Evolutionary conservation across 1,140 invertebrate species (phyloP).

Genomic region (Homarus americanus): DNA sequence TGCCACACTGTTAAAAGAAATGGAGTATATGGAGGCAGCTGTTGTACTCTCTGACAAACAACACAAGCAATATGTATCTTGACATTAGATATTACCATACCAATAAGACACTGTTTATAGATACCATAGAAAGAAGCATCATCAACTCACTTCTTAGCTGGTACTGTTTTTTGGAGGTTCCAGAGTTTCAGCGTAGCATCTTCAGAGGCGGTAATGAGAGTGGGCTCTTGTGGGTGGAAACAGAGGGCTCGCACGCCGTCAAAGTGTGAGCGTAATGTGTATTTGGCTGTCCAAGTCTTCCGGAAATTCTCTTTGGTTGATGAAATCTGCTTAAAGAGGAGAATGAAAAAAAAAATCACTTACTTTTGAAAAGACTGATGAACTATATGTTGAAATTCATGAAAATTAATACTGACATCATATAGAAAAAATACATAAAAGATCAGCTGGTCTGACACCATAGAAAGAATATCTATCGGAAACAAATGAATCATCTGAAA

Average conservation of each 20-base stretch:
- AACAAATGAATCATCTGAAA: no score
- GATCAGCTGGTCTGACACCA: no score
- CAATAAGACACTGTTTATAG: no score
- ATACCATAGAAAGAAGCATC: constrained; percentile 72
- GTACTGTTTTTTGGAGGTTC: constrained; percentile 98
- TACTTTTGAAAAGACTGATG: no score
- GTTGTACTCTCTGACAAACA: no score
- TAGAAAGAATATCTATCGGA: no score
- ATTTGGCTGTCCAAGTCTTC: constrained; percentile 99
- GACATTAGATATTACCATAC: no score
- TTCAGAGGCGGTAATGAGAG: constrained; percentile 98
- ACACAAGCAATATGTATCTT: no score
- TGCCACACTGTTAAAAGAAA: no score
- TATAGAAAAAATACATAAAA: neutral
- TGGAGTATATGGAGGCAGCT: no score
- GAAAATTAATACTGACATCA: neutral
- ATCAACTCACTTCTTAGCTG: constrained; percentile 91
- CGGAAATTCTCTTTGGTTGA: constrained; percentile 95
- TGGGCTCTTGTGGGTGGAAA: constrained; percentile 98
- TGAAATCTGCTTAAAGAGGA: constrained; percentile 82
- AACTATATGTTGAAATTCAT: no score
- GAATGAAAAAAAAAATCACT: neutral
- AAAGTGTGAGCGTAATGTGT: constrained; percentile 97
- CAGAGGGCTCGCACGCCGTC: constrained; percentile 97
- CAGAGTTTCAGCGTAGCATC: constrained; percentile 99